Evolutionary conservation across 1,140 invertebrate species (phyloP).

Genomic region (Lamellibrachia luymesi): DNA sequence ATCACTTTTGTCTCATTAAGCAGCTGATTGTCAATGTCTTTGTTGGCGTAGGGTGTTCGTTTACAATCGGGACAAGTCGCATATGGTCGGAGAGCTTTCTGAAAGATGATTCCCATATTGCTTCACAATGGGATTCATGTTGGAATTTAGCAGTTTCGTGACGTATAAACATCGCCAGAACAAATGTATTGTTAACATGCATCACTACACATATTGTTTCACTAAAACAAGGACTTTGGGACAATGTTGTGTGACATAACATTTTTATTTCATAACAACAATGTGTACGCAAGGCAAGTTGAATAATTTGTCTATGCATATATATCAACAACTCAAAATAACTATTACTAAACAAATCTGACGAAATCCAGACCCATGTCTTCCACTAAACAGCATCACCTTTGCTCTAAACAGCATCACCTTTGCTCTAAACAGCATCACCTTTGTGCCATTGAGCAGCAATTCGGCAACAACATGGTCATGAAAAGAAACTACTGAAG

Average conservation of each 20-base stretch:
- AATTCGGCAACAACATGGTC: too few species aligned
- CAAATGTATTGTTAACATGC: not conserved
- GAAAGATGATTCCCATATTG: not conserved
- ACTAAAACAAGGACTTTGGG: not conserved
- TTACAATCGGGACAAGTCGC: not conserved
- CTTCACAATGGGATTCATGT: not conserved
- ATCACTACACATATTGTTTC: not conserved
- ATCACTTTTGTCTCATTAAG: too few species aligned
- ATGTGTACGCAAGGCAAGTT: not conserved
- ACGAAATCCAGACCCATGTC: too few species aligned
- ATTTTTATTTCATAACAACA: not conserved
- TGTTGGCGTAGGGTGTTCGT: too few species aligned
- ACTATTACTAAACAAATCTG: too few species aligned
- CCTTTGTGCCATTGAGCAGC: too few species aligned
- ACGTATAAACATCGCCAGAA: not conserved
- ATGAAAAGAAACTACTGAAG: too few species aligned
- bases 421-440: too few species aligned
- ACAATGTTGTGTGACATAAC: not conserved
- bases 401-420: too few species aligned
- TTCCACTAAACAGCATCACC: too few species aligned
- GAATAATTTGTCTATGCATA: not conserved
- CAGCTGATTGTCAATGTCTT: not conserved
- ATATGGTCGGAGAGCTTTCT: not conserved
- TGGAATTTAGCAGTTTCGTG: not conserved
- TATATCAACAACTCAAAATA: too few species aligned